These are phyloP conservation scores for Scotopteryx bipunctaria DNA, from an alignment of 2,888 invertebrate species.

Conservation along the genomic window DNA sequence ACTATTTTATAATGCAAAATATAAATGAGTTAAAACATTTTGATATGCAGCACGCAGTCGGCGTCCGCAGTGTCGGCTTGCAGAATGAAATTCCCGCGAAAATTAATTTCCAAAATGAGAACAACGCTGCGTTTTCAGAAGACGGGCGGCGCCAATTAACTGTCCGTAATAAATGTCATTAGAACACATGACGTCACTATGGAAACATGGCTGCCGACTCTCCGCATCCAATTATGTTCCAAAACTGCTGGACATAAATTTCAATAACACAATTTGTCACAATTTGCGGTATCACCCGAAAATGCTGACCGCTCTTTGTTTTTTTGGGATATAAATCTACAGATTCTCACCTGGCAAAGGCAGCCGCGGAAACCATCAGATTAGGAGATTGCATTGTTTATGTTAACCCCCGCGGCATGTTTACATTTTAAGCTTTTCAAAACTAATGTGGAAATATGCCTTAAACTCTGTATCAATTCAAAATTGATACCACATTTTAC, in stretches of 20 bases:
- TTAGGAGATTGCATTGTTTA: slow-evolving; percentile 42
- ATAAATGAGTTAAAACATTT: slow-evolving; percentile 24
- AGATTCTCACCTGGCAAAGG: slow-evolving; percentile 39
- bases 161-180: slow-evolving; percentile 76
- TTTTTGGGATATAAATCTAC: slow-evolving; percentile 50
- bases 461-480: too few relatives aligned
- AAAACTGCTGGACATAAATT: slow-evolving; percentile 78
- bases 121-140: slow-evolving; percentile 57
- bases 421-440: slow-evolving; percentile 29
- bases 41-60: slow-evolving; percentile 34
- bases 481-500: background rate
- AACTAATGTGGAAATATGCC: too few relatives aligned
- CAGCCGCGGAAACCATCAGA: slow-evolving; percentile 37
- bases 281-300: slow-evolving; percentile 61
- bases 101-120: slow-evolving; percentile 69
- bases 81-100: slow-evolving; percentile 58
- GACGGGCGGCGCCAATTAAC: slow-evolving; percentile 69
- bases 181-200: slow-evolving; percentile 71
- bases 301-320: slow-evolving; percentile 54
- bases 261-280: slow-evolving; percentile 77
- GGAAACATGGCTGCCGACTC: slow-evolving; percentile 65
- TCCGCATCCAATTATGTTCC: slow-evolving; percentile 75
- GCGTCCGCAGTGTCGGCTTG: slow-evolving; percentile 33
- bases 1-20: slow-evolving; percentile 28
- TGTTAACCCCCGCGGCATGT: slow-evolving; percentile 39